A percentile compares a stretch with the other conserved stretches of the same genome.
Conservation (phyloP, 2,113 vertebrate species). For the Tragelaphus imberbis region DNA sequence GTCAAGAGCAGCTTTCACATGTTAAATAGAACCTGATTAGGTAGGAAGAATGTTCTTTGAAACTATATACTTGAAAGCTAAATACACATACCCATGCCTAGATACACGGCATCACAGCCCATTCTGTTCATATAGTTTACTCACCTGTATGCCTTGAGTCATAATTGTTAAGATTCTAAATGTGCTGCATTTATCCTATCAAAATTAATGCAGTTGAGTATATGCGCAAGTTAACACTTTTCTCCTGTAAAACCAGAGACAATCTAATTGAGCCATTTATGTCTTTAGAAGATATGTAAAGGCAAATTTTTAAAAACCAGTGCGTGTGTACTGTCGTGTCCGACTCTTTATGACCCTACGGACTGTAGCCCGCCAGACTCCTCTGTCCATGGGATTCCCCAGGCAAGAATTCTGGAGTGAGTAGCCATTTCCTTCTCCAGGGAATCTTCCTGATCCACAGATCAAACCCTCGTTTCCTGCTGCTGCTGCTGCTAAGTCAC, state of each 20-base stretch:
- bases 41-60: background rate
- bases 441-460: background rate
- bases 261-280: background rate
- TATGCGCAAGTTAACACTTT: background rate
- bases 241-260: background rate
- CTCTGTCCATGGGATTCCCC: background rate
- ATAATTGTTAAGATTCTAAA: background rate
- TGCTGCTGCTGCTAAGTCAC: too few relatives aligned
- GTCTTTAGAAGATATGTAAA: background rate
- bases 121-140: background rate
- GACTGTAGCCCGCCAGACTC: background rate
- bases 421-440: background rate
- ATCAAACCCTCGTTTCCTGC: background rate
- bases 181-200: background rate
- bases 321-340: fast-evolving
- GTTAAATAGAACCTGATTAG: background rate
- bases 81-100: too few relatives aligned
- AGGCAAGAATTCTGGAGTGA: background rate
- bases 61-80: background rate
- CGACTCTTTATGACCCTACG: background rate
- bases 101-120: background rate
- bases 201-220: background rate
- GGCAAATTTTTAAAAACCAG: background rate
- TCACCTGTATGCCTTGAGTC: background rate
- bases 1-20: background rate